Evolutionary conservation across 2,797 vertebrate genomes (phyloP).

Genomic region (Sebastes steindachneri): DNA sequence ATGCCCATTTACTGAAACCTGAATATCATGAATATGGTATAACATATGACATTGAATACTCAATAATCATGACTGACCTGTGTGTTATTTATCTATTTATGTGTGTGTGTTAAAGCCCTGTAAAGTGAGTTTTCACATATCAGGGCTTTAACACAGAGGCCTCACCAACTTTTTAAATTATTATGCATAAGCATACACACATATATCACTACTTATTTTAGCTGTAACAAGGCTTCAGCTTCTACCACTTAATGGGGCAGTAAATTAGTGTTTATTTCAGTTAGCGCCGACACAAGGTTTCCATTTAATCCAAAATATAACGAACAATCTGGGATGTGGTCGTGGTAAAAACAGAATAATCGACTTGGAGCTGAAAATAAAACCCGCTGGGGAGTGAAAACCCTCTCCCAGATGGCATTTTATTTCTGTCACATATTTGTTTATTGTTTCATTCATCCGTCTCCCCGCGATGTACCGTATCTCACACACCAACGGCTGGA

Average conservation of each 20-base stretch:
- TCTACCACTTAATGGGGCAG: conserved; percentile 41
- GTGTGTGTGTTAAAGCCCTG: neutral
- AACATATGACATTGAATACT: neutral
- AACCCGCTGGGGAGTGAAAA: neutral
- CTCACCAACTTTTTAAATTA: neutral
- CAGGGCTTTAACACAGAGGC: neutral
- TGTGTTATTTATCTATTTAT: neutral
- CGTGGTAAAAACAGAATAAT: conserved; percentile 42
- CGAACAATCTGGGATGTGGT: conserved; percentile 43
- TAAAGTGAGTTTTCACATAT: neutral
- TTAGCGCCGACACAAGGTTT: conserved; percentile 34
- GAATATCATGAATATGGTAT: neutral
- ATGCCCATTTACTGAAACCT: neutral
- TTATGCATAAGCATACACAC: neutral
- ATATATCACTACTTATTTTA: conserved; percentile 8
- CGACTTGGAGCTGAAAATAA: conserved; percentile 24
- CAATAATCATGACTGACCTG: neutral
- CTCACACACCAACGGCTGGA: neutral
- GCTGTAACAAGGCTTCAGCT: conserved; percentile 9
- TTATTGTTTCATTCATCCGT: conserved; percentile 27
- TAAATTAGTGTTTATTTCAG: conserved; percentile 53
- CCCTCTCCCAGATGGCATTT: conserved; percentile 20
- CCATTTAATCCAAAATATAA: conserved; percentile 46
- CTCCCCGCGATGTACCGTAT: neutral
- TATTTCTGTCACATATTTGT: conserved; percentile 37